phyloP scores from a whole-genome alignment of 2,113 vertebrate species.

The Hymenochirus boettgeri region DNA sequence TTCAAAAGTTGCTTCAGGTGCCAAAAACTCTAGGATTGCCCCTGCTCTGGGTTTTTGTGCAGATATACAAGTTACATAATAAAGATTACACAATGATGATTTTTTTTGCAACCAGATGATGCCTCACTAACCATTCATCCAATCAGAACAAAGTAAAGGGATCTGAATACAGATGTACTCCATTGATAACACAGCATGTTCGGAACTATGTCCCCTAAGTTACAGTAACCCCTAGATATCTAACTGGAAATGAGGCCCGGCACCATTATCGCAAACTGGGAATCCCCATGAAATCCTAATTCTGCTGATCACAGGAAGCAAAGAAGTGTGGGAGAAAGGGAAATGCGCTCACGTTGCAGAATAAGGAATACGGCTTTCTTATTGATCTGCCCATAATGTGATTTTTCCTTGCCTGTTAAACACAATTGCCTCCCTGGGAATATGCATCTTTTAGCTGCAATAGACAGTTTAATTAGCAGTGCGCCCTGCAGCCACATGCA shows the following conservation, averaged over 20 bases:
- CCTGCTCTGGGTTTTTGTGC: no score
- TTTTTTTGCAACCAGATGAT: no score
- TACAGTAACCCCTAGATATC: not conserved
- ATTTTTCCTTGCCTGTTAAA: conserved; percentile 33
- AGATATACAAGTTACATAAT: no score
- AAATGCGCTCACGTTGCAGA: conserved; percentile 3
- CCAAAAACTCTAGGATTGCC: no score
- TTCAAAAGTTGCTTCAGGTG: no score
- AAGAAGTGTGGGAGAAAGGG: not conserved
- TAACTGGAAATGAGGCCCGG: not conserved
- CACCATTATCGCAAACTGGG: not conserved
- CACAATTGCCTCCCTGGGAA: conserved; percentile 33
- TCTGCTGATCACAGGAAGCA: not conserved
- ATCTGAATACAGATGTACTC: conserved; percentile 22
- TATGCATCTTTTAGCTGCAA: conserved; percentile 29
- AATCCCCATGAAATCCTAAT: not conserved
- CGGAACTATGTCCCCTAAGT: no score
- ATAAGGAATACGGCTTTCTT: conserved; percentile 19
- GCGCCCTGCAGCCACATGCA: not conserved
- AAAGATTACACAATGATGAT: no score
- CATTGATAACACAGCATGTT: no score
- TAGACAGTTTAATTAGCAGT: conserved; percentile 38
- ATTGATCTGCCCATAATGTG: conserved; percentile 28
- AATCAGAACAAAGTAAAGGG: no score
- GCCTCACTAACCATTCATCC: no score